These are phyloP conservation scores for Drosophila subsilvestris DNA, from an alignment of 2,888 invertebrate genomes.

Conservation along the genomic window DNA sequence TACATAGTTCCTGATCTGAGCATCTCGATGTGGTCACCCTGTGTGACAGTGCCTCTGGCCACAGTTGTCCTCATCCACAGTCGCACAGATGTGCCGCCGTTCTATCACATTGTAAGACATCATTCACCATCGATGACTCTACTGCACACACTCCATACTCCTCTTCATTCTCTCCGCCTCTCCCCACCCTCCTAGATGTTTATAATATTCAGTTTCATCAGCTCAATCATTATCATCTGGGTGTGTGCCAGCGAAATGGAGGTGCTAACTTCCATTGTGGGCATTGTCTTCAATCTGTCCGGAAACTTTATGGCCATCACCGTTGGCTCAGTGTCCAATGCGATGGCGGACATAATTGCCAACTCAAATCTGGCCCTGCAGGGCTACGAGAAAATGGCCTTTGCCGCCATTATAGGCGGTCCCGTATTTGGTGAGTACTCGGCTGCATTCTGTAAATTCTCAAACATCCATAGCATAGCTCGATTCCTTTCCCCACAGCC, in stretches of 20 bases:
- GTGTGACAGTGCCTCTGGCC: conserved; percentile 47
- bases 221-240: conserved; percentile 39
- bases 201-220: conserved; percentile 16
- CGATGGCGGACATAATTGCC: conserved; percentile 46
- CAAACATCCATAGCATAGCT: too few relatives aligned
- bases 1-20: conserved; percentile 7
- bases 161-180: too few relatives aligned
- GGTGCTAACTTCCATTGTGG: conserved; percentile 44
- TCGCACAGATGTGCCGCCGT: conserved; percentile 55
- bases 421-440: conserved; percentile 45
- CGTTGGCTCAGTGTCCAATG: conserved; percentile 36
- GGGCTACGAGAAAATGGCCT: conserved; percentile 60
- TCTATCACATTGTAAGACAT: conserved; percentile 45
- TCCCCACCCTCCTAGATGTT: conserved; percentile 40
- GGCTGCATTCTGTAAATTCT: neutral
- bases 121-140: too few relatives aligned
- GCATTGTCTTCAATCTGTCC: conserved; percentile 32
- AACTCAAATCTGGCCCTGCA: conserved; percentile 45
- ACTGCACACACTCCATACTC: too few relatives aligned
- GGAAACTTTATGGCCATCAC: conserved; percentile 44
- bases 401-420: conserved; percentile 46
- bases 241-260: conserved; percentile 49
- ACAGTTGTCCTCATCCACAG: conserved; percentile 36
- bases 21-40: conserved; percentile 30
- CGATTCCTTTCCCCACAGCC: conserved; percentile 17